Base-by-base conservation (phyloP, 37 sponge, comb jelly and placozoan genomes). In the Ianthella basta region DNA sequence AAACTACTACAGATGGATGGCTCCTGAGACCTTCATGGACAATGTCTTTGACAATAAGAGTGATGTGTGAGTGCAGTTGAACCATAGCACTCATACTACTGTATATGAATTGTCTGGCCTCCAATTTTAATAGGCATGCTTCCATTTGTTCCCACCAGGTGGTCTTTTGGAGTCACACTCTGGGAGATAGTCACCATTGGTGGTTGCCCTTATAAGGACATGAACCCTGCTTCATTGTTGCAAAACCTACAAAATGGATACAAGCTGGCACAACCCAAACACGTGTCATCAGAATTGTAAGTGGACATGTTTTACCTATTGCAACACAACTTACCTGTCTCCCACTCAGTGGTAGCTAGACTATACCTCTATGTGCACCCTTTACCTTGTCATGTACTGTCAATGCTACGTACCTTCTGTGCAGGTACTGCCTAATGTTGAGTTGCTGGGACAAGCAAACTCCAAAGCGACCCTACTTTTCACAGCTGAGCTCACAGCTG, bases 121-220 rank as follows among this genome's bases (percentile, higher is more conserved):
- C n/a, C n/a, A n/a, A n/a, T n/a, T n/a, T n/a, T n/a, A n/a, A n/a
- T n/a, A n/a, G n/a, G n/a, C n/a, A n/a, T n/a, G n/a, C n/a, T 44
- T 8, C 50, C 3, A 10, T 44, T 44, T 44, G 50, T 8, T 3
- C 8, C 50, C 50, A 44, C 4, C 60, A 90, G 91, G 32, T 83
- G 91, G 91, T 84, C 91, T 1, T 91, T 85, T 93, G 93, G 90
- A 19, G 88, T 93, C 15, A 81, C 87, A 4, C 72, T 89, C 61
- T 93, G 93, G 93, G 93, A 93, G 66, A 56, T 93, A 55, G 88
- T 93, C 36, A 93, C 93, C 18, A 56, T 93, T 1, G 93, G 93
- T 14, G 93, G 90, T 19, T 81, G 85, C 15, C 93, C 93, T 29
- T 89, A 89, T 82, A 54, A 50, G 6, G 86, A 87, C 16, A 74